Evolutionary conservation across 2,888 invertebrate genomes (phyloP).

Genomic region (Globia sparganii): DNA sequence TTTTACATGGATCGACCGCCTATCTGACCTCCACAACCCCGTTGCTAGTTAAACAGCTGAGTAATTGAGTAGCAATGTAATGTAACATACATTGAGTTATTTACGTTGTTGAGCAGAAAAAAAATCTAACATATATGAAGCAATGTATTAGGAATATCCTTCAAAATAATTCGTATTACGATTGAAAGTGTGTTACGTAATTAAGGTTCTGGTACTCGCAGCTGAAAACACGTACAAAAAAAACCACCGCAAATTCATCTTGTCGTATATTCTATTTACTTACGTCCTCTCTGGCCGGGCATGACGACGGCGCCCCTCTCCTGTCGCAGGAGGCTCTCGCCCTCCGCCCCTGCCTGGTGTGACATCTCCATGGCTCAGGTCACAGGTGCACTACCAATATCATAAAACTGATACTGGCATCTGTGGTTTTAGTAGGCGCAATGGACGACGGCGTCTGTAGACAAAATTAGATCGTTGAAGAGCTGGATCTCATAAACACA

Average conservation of each 20-base stretch:
- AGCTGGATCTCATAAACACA: slow-evolving; percentile 21
- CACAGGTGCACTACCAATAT: slow-evolving; percentile 76
- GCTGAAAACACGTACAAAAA: neutral
- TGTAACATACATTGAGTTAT: no score
- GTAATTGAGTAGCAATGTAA: no score
- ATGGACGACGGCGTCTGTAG: slow-evolving; percentile 69
- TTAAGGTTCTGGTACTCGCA: neutral
- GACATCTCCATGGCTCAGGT: slow-evolving; percentile 84
- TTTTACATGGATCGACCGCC: neutral
- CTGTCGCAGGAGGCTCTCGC: slow-evolving; percentile 85
- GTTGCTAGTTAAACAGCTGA: no score
- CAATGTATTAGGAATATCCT: no score
- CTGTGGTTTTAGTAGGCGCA: slow-evolving; percentile 71
- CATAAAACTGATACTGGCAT: slow-evolving; percentile 83
- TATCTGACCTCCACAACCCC: neutral
- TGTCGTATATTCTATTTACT: slow-evolving; percentile 64
- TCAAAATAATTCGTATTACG: no score
- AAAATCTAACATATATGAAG: no score
- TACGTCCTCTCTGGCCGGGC: slow-evolving; percentile 79
- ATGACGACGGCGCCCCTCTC: slow-evolving; percentile 83
- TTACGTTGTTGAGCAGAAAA: no score
- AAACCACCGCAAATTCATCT: neutral
- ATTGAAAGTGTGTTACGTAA: no score
- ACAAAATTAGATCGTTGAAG: slow-evolving; percentile 60
- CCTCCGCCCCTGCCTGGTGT: slow-evolving; percentile 86